Conservation (phyloP, 2,888 invertebrate genomes). For the Stictocephala bisonia region DNA sequence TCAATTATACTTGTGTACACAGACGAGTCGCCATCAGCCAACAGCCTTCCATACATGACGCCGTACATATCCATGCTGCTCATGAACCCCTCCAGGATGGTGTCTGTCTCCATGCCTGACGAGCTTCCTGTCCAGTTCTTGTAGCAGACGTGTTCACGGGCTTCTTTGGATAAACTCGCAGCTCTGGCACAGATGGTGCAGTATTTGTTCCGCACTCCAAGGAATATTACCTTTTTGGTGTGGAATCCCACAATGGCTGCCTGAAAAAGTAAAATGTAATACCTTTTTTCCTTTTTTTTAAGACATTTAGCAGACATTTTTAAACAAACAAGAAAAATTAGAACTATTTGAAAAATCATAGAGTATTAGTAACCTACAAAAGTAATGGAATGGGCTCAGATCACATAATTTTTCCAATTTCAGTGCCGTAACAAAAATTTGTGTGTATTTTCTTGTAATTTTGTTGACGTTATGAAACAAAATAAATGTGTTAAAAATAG, state of each 20-base stretch:
- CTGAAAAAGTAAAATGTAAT: too few species aligned
- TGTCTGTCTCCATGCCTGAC: slow-evolving; percentile 62
- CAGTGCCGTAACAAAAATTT: too few species aligned
- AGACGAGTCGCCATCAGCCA: slow-evolving; percentile 63
- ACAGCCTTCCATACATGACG: slow-evolving; percentile 59
- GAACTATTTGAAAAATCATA: too few species aligned
- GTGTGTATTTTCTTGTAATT: too few species aligned
- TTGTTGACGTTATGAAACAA: too few species aligned
- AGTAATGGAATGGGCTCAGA: too few species aligned
- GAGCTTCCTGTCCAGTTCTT: slow-evolving; percentile 62
- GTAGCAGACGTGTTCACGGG: slow-evolving; percentile 59
- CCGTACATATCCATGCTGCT: slow-evolving; percentile 58
- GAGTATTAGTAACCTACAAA: too few species aligned
- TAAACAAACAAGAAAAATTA: too few species aligned
- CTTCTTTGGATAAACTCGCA: slow-evolving; percentile 49
- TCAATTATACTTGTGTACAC: slow-evolving; percentile 59
- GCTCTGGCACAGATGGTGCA: slow-evolving; percentile 59
- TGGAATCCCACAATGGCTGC: slow-evolving; percentile 50
- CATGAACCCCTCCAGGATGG: slow-evolving; percentile 61
- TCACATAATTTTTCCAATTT: too few species aligned
- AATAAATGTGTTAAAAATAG: too few species aligned
- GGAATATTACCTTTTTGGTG: slow-evolving; percentile 58
- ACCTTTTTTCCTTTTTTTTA: too few species aligned
- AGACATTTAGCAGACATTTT: too few species aligned
- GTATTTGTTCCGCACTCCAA: slow-evolving; percentile 61